Percentiles rank a stretch among this genome's conserved stretches.
Conservation (phyloP, 2,113 vertebrate species). For the Urocolius indicus region DNA sequence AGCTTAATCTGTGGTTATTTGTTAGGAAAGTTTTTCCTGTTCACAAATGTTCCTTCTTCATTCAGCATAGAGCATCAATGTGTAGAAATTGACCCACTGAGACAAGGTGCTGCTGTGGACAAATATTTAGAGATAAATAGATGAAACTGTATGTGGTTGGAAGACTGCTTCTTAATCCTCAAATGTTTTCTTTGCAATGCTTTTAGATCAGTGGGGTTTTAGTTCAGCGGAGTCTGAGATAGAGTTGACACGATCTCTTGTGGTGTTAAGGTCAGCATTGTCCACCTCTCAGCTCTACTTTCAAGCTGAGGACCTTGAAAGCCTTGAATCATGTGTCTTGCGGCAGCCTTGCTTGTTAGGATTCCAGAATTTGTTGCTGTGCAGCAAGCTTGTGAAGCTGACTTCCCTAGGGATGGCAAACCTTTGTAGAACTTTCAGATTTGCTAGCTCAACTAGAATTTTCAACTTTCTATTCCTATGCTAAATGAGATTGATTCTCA, state of each 20-base stretch:
- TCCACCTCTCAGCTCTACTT: background rate
- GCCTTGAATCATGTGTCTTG: background rate
- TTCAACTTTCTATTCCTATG: background rate
- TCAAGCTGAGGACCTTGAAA: background rate
- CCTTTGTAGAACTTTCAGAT: background rate
- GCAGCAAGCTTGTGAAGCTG: background rate
- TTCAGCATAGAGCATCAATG: background rate
- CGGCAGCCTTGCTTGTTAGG: background rate
- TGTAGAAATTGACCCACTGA: background rate
- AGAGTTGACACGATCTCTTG: background rate
- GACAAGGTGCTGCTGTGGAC: background rate
- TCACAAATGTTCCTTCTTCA: background rate
- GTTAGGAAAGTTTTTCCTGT: background rate
- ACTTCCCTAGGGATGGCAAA: background rate
- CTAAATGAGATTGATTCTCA: background rate
- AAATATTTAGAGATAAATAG: background rate
- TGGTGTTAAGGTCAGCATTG: background rate
- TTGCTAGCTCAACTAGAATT: background rate
- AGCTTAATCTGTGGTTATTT: background rate
- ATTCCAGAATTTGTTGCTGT: background rate
- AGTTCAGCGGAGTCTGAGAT: background rate
- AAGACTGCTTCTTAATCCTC: background rate
- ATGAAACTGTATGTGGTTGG: background rate
- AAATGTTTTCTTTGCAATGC: background rate
- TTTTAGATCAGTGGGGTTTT: background rate